phyloP scores from a whole-genome alignment of 2,113 vertebrate species.

The Brachionichthys hirsutus region DNA sequence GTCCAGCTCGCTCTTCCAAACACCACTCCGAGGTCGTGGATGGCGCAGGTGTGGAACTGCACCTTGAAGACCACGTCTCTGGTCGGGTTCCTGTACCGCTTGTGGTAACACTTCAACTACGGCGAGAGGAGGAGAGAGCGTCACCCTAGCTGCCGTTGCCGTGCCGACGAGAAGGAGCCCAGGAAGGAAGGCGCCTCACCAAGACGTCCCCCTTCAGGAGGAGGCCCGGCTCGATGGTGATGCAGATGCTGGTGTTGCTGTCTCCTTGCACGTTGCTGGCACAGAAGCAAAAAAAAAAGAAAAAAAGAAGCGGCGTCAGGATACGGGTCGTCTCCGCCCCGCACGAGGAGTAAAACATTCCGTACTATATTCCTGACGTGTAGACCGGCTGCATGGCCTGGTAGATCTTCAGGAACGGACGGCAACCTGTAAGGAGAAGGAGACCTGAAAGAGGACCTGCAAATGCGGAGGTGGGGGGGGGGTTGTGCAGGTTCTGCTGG shows the following conservation, averaged over 20 bases:
- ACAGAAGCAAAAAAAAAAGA: background rate
- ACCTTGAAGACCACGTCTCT: slow-evolving; percentile 93
- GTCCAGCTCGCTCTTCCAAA: slow-evolving; percentile 94
- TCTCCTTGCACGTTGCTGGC: slow-evolving; percentile 92
- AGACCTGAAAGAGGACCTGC: background rate
- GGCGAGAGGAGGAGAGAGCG: background rate
- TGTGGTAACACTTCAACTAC: slow-evolving; percentile 96
- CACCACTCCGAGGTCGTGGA: slow-evolving; percentile 91
- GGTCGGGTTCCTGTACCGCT: slow-evolving; percentile 86
- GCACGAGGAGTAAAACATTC: slow-evolving; percentile 11
- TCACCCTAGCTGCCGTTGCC: too few relatives aligned
- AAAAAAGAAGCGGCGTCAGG: background rate
- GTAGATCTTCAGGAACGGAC: slow-evolving; percentile 98
- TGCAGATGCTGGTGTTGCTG: slow-evolving; percentile 96
- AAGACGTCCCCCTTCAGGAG: slow-evolving; percentile 96
- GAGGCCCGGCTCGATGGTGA: slow-evolving; percentile 95
- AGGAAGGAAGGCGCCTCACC: slow-evolving; percentile 74
- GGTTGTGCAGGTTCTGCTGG: background rate
- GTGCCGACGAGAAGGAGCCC: too few relatives aligned
- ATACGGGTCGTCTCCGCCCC: background rate
- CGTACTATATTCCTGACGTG: slow-evolving; percentile 98
- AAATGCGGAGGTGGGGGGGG: too few relatives aligned
- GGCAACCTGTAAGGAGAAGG: slow-evolving; percentile 83
- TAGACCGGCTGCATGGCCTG: slow-evolving; percentile 98
- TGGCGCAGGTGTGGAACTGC: slow-evolving; percentile 97